These are phyloP conservation scores for Euzetes globulus DNA, from an alignment of 2,888 invertebrate genomes.

Conservation along the genomic window DNA sequence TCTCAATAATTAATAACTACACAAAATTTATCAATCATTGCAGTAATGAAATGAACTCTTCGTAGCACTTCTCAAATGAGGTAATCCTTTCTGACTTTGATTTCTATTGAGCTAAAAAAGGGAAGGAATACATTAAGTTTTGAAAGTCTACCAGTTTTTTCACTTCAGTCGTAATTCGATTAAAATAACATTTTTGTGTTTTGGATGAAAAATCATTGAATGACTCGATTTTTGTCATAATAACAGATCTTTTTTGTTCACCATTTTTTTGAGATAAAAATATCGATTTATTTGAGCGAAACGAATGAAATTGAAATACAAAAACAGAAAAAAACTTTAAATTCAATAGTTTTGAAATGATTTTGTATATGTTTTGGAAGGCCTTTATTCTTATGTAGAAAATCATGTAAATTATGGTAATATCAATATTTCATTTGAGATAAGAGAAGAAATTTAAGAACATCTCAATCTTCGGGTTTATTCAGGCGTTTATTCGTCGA, in stretches of 20 bases:
- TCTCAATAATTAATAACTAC: not conserved
- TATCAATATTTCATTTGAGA: slow-evolving; percentile 3
- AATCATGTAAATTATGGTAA: slow-evolving; percentile 9
- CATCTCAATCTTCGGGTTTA: not conserved
- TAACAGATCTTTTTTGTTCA: not conserved
- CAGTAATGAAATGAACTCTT: no score
- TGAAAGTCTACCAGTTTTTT: no score
- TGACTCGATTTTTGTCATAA: not conserved
- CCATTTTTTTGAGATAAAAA: not conserved
- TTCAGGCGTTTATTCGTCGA: not conserved
- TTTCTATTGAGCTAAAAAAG: no score
- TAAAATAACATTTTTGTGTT: not conserved
- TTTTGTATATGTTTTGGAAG: not conserved
- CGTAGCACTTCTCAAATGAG: no score
- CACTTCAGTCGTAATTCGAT: not conserved
- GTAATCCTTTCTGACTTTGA: no score
- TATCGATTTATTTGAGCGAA: not conserved
- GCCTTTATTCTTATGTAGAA: not conserved
- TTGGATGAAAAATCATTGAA: not conserved
- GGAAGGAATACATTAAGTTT: no score
- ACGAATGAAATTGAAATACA: not conserved
- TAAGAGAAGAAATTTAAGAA: not conserved
- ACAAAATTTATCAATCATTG: no score
- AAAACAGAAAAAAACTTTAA: not conserved
- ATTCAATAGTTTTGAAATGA: slow-evolving; percentile 6